These are phyloP conservation scores for Thereva unica DNA, from an alignment of 2,888 invertebrate species.

Conservation along the genomic window DNA sequence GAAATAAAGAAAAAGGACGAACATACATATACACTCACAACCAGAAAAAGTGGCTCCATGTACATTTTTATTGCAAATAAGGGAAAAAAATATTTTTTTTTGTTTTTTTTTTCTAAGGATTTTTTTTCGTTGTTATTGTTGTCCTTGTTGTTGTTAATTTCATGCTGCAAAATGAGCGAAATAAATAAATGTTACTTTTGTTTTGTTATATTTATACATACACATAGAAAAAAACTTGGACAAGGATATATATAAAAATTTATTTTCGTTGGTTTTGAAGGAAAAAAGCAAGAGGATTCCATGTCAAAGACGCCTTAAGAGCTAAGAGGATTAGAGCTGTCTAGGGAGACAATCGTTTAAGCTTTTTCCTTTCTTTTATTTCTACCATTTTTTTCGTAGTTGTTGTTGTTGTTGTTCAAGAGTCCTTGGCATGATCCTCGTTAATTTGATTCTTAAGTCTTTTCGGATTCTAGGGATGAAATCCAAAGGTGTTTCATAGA, in stretches of 20 bases:
- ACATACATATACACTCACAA: background rate
- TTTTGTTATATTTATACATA: background rate
- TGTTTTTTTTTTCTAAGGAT: conserved; percentile 4
- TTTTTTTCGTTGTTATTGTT: background rate
- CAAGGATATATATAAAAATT: conserved; percentile 1
- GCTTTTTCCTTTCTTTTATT: background rate
- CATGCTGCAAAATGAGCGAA: background rate
- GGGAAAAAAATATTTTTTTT: conserved; percentile 16
- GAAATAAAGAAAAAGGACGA: no score
- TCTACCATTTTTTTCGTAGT: background rate
- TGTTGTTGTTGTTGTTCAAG: background rate
- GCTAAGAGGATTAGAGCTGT: conserved; percentile 32
- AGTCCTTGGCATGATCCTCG: conserved; percentile 27
- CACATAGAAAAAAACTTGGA: no score
- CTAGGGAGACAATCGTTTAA: conserved; percentile 26
- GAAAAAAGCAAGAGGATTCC: conserved; percentile 11
- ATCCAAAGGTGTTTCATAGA: conserved; percentile 6
- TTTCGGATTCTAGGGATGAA: conserved; percentile 12
- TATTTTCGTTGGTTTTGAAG: conserved; percentile 15
- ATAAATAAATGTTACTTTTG: conserved; percentile 21
- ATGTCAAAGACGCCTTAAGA: conserved; percentile 12
- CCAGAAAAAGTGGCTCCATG: background rate
- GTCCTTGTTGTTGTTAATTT: no score
- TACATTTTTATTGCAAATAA: background rate
- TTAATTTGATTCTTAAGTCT: conserved; percentile 33